A percentile compares a stretch with the other conserved stretches of the same genome.
Evolutionary conservation across 2,113 vertebrate genomes (phyloP).

Genomic region (Macrotis lagotis): DNA sequence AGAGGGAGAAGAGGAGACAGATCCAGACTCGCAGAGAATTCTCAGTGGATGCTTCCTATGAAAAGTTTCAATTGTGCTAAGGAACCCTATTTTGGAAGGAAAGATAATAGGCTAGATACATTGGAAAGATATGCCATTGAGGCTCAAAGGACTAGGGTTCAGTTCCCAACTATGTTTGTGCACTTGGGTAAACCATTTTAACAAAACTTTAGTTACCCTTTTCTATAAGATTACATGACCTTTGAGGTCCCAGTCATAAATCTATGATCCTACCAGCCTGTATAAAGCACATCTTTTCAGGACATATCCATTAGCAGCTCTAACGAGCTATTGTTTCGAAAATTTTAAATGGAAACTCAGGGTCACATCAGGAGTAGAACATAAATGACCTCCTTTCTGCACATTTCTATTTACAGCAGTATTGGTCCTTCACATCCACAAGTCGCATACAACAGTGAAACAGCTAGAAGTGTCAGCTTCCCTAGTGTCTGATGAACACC

Average conservation of each 20-base stretch:
- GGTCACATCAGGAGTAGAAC: not conserved
- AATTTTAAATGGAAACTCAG: not conserved
- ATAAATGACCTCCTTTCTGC: not conserved
- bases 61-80: constrained; percentile 29
- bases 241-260: not conserved
- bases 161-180: not conserved
- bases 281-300: not conserved
- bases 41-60: constrained; percentile 34
- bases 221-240: not conserved
- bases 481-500: not conserved
- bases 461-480: not conserved
- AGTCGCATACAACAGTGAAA: not conserved
- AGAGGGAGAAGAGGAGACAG: not conserved
- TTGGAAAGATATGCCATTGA: not conserved
- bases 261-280: not conserved
- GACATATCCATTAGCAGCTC: not conserved
- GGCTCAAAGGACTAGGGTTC: not conserved
- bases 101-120: constrained; percentile 9
- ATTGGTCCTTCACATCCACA: not conserved
- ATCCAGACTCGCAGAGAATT: not conserved
- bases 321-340: not conserved
- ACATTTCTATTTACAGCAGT: not conserved
- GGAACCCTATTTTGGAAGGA: constrained; percentile 33
- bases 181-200: not conserved
- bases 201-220: not conserved